These are phyloP conservation scores for Dynastes maya DNA, from an alignment of 2,888 invertebrate species.

Conservation along the genomic window DNA sequence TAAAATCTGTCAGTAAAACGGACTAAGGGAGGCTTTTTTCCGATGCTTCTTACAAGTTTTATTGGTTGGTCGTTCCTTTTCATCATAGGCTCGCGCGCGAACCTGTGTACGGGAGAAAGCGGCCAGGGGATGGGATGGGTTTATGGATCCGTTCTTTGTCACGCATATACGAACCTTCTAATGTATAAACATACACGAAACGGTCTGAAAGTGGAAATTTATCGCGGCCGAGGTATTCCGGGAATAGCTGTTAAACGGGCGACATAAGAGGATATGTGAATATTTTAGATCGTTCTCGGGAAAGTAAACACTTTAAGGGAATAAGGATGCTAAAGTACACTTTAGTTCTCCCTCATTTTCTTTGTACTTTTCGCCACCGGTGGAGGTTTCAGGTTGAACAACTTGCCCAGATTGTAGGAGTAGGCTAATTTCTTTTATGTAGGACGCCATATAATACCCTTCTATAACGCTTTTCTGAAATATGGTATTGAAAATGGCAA, in stretches of 20 bases:
- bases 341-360: no score
- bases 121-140: background rate
- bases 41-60: slow-evolving; percentile 42
- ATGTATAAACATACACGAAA: slow-evolving; percentile 29
- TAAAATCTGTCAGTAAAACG: slow-evolving; percentile 44
- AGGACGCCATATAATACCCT: no score
- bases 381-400: no score
- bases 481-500: no score
- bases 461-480: no score
- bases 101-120: background rate
- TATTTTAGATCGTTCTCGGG: background rate
- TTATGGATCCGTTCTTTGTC: slow-evolving; percentile 6
- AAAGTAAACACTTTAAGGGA: background rate
- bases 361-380: no score
- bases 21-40: slow-evolving; percentile 29
- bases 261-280: slow-evolving; percentile 8
- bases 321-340: no score
- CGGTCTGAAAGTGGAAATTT: slow-evolving; percentile 22
- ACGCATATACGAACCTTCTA: slow-evolving; percentile 2
- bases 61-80: slow-evolving; percentile 30
- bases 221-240: background rate
- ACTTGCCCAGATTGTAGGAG: no score
- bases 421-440: no score
- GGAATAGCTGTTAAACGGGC: slow-evolving; percentile 10
- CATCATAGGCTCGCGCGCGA: background rate